Evolutionary conservation across 2,113 vertebrate species (phyloP), one percentile per base, ranked within the genome.

Genomic region (Rhinopomastus cyanomelas): DNA sequence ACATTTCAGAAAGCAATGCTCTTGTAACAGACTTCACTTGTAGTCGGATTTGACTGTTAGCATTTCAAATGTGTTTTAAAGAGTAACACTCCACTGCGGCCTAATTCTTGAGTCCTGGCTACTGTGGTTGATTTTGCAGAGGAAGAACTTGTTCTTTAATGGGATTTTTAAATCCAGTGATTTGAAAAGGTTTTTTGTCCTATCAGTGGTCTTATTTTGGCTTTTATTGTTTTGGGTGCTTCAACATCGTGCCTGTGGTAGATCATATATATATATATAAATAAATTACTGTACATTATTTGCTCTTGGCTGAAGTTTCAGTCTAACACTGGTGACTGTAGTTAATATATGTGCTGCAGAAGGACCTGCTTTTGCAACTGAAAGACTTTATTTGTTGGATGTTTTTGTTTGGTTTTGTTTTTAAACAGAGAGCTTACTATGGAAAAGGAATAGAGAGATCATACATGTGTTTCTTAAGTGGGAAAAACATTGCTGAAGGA

Each of bases 1-100:
- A 56, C 44, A 57, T 49, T 92, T 78, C 73, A 80, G 61, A 95
- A 91, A 88, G 87, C 67, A 42, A 67, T 18, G 30, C 18, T 87
- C 30, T 59, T 62, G 51, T 61, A 81, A 34, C 42, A 64, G 46
- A n/a, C 48, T 76, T 80, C 48, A 16, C 29, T 82, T 2, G 0
- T 61, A 30, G 34, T 39, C 65, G 62, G 9, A 18, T 53, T 81
- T 39, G 52, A 19, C 57, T 71, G 5, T 72, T 82, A 79, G 36
- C 27, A 14, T 82, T 94, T 68, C 68, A 82, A 85, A 65, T 68
- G 44, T n/a, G 16, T 62, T 85, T 46, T 51, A 51, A 62, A 66
- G n/a, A 39, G 37, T 3, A 34, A 30, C 52, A 36, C 32, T 88
- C 30, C 81, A 27, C n/a, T 68, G 36, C 16, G 7, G 66, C 64